Percentiles rank a stretch among this genome's conserved stretches.
These are phyloP conservation scores for Heliconius charithonia DNA, from an alignment of 2,888 invertebrate genomes.

Conservation along the genomic window DNA sequence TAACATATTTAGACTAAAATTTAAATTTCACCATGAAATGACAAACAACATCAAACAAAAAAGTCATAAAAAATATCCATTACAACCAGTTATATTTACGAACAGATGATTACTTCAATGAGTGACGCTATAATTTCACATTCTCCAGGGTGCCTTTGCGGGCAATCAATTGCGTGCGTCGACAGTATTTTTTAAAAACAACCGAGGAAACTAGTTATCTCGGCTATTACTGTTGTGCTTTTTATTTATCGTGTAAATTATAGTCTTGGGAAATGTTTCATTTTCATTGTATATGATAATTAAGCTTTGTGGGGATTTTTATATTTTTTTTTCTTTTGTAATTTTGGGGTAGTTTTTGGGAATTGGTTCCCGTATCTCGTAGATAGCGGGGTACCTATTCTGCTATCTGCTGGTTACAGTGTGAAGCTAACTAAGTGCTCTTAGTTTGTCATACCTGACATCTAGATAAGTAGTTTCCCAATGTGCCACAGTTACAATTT, in stretches of 20 bases:
- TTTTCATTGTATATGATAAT: constrained; percentile 42
- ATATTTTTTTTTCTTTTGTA: not conserved
- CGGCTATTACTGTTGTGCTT: constrained; percentile 41
- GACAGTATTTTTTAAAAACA: constrained; percentile 41
- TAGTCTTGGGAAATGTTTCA: constrained; percentile 41
- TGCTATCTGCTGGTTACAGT: not conserved
- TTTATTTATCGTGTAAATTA: constrained; percentile 42
- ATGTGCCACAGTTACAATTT: not conserved
- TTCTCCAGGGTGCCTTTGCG: constrained; percentile 34
- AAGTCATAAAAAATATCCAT: constrained; percentile 12
- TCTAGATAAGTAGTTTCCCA: not conserved
- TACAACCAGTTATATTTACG: constrained; percentile 1
- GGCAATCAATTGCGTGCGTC: constrained; percentile 46
- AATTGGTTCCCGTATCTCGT: too few relatives aligned
- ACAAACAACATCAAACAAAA: not conserved
- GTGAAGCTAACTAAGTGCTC: not conserved
- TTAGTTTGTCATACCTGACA: not conserved
- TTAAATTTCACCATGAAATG: not conserved
- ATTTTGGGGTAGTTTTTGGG: not conserved
- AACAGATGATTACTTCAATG: constrained; percentile 29
- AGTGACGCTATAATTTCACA: constrained; percentile 26
- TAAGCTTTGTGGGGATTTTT: constrained; percentile 2
- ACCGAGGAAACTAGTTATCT: constrained; percentile 42
- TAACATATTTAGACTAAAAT: too few relatives aligned
- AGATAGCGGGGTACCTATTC: not conserved